Evolutionary conservation across 23 tunicate species (phyloP).

Genomic region (Aplidium turbinatum): DNA sequence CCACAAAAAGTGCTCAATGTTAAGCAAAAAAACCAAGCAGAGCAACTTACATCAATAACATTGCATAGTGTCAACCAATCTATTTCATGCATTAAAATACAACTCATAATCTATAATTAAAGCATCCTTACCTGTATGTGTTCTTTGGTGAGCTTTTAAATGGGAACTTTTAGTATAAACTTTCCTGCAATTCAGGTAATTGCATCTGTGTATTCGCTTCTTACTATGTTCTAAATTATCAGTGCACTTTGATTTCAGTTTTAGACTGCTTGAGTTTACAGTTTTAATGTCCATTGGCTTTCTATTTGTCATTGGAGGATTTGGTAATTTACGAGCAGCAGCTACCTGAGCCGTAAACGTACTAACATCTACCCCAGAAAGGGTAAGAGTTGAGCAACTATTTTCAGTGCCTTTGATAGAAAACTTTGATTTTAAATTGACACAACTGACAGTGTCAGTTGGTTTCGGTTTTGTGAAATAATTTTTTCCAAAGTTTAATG

Average conservation of each 20-base stretch:
- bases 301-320: background rate
- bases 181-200: slow-evolving; percentile 84
- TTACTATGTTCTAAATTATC: slow-evolving; percentile 53
- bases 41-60: too few relatives aligned
- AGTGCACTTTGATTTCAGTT: slow-evolving; percentile 22
- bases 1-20: too few relatives aligned
- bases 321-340: slow-evolving; percentile 9
- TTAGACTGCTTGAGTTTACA: slow-evolving; percentile 6
- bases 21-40: too few relatives aligned
- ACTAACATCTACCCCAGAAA: slow-evolving; percentile 44
- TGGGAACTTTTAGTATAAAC: slow-evolving; percentile 97
- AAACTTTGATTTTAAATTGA: slow-evolving; percentile 48
- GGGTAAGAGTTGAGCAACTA: too few relatives aligned
- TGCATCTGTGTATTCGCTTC: slow-evolving; percentile 87
- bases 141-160: slow-evolving; percentile 94
- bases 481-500: too few relatives aligned
- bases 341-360: slow-evolving; percentile 64
- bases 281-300: slow-evolving; percentile 18
- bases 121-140: slow-evolving; percentile 95
- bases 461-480: background rate
- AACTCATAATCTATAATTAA: too few relatives aligned
- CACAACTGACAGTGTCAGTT: slow-evolving; percentile 50
- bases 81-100: too few relatives aligned
- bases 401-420: too few relatives aligned
- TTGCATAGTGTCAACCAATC: too few relatives aligned